phyloP scores from a whole-genome alignment of 1,140 invertebrate species.

The Geopemphigus sp. region DNA sequence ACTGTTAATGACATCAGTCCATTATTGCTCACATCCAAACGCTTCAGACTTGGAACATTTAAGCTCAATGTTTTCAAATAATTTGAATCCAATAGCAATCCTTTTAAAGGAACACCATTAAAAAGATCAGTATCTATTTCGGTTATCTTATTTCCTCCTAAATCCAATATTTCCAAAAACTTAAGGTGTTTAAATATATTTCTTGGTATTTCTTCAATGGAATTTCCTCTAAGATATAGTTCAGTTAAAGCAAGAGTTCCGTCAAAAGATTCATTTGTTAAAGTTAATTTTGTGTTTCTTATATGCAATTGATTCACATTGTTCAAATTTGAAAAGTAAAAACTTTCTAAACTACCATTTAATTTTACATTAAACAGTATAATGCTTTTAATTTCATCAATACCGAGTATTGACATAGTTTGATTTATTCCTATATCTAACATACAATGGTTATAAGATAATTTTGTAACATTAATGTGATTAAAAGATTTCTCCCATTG shows the following conservation, averaged over 20 bases:
- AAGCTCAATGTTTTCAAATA: constrained; percentile 22
- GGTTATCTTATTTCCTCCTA: constrained; percentile 32
- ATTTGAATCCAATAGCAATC: constrained; percentile 36
- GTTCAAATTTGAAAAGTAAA: constrained; percentile 26
- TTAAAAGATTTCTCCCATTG: constrained; percentile 19
- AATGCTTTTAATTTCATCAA: not conserved
- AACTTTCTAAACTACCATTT: not conserved
- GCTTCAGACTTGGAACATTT: constrained; percentile 30
- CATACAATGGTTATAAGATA: constrained; percentile 1
- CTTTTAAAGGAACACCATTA: constrained; percentile 28
- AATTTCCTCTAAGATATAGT: constrained; percentile 7
- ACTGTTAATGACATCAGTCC: not conserved
- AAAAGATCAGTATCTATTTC: constrained; percentile 11
- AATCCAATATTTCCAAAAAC: constrained; percentile 27
- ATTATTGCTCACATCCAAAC: constrained; percentile 34
- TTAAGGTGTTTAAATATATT: constrained; percentile 4
- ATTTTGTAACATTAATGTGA: constrained; percentile 6
- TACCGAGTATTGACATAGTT: constrained; percentile 28
- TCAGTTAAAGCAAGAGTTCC: constrained; percentile 15
- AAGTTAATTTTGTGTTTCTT: constrained; percentile 8
- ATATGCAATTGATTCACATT: not conserved
- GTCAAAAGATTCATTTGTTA: constrained; percentile 34
- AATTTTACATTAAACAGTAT: not conserved
- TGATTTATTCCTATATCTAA: not conserved
- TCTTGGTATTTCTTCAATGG: constrained; percentile 2